Evolutionary conservation across 1,140 invertebrate genomes (phyloP).

Genomic region (Nasonia giraulti): DNA sequence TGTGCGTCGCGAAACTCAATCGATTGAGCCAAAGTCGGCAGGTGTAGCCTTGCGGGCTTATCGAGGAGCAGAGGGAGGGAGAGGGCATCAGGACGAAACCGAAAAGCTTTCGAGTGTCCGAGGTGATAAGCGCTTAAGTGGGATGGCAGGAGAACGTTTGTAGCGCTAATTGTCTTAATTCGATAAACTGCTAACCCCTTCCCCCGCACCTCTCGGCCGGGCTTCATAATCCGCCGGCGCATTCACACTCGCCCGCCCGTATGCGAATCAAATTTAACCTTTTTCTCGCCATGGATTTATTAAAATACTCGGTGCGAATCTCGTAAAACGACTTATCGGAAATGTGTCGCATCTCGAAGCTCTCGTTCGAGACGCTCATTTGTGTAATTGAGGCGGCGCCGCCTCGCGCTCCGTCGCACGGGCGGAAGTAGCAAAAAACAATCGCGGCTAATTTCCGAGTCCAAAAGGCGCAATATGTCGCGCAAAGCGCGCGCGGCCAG

Average conservation of each 20-base stretch:
- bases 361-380: background rate
- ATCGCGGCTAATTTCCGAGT: background rate
- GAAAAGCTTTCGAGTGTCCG: conserved; percentile 67
- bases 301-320: background rate
- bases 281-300: conserved; percentile 36
- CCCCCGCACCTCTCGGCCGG: conserved; percentile 13
- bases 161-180: conserved; percentile 69
- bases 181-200: conserved; percentile 63
- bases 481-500: too few species aligned
- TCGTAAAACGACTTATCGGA: background rate
- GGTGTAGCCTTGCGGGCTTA: conserved; percentile 15
- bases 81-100: conserved; percentile 52
- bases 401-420: background rate
- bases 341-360: background rate
- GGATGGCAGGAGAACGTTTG: conserved; percentile 59
- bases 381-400: background rate
- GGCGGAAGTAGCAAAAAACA: background rate
- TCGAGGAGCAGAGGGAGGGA: conserved; percentile 45
- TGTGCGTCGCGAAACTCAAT: background rate
- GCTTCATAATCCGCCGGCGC: conserved; percentile 52
- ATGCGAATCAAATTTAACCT: conserved; percentile 14
- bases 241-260: conserved; percentile 20
- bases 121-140: conserved; percentile 62
- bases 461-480: too few species aligned
- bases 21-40: too few species aligned